Base-by-base conservation (phyloP, 2,797 vertebrate species). In the Peromyscus melanophrys region DNA sequence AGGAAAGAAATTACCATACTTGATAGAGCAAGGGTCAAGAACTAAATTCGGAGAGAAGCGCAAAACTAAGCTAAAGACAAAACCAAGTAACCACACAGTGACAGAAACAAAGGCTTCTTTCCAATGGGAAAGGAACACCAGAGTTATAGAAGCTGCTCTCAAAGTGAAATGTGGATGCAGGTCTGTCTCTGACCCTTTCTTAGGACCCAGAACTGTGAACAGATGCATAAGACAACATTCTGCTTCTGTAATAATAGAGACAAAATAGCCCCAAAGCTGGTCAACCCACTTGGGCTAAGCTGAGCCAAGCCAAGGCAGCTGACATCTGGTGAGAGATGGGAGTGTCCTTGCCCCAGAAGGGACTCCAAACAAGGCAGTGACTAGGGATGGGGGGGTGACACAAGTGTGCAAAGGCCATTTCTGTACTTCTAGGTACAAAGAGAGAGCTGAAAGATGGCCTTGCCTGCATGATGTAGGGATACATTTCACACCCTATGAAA, bases 221-320 rank as follows among this genome's bases (percentile, higher is more conserved):
- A 29, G 34, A 29, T 4, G 13, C 21, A 17, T 8, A 23, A 40
- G 52, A 11, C 12, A 5, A 7, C 46, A 4, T 55, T 67, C 37
- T 55, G 61, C 52, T 17, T 59, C n/a, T 21, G 61, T 61, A 4
- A 4, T 0, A 4, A 65, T 1, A 49, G 34, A 40, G 43, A 3
- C 14, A 63, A 77, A n/a, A 69, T 9, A n/a, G 9, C 57, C 40
- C 34, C 75, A 52, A 11, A 37, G 59, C 43, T 19, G 31, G 34
- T 27, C 52, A 37, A 2, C 0, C 43, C 1, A 10, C 21, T 2
- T 12, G 2, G 49, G 34, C 43, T 12, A 21, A 37, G 2, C 9
- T 9, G 19, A 49, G 11, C 13, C 12, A 14, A 49, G 12, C 37
- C 11, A 43, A 23, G 37, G 34, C 17, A 0, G 9, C 55, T 2